phyloP scores from a whole-genome alignment of 53 echinoderm and acorn worm species.

The Paracentrotus lividus region DNA sequence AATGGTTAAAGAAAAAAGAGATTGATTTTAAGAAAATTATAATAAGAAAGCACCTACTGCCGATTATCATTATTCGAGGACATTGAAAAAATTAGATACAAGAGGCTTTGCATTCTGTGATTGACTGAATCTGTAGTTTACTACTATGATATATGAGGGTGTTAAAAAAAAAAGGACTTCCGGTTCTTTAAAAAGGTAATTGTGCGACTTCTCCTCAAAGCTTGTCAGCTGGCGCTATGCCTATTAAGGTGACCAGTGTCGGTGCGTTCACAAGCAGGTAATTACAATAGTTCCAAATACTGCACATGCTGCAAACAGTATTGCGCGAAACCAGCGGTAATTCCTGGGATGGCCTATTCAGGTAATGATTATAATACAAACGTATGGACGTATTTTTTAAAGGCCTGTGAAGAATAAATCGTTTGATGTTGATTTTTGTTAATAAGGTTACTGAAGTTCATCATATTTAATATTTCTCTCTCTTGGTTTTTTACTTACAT shows the following conservation, averaged over 20 bases:
- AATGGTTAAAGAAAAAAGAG: too few relatives aligned
- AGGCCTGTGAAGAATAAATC: neutral
- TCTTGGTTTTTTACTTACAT: slow-evolving; percentile 55
- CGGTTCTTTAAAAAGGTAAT: neutral
- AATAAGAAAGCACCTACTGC: too few relatives aligned
- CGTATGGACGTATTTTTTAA: neutral
- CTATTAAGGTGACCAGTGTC: neutral
- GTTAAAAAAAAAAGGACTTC: too few relatives aligned
- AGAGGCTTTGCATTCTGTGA: too few relatives aligned
- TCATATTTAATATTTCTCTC: neutral
- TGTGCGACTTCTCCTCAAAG: slow-evolving; percentile 31
- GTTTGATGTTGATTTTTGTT: neutral
- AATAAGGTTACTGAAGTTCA: neutral
- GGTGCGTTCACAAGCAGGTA: too few relatives aligned
- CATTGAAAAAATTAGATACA: too few relatives aligned
- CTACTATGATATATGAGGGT: neutral
- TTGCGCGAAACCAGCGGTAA: neutral
- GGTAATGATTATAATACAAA: neutral
- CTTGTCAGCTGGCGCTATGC: neutral
- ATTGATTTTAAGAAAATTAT: too few relatives aligned
- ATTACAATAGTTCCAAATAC: neutral
- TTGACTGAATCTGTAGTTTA: too few relatives aligned
- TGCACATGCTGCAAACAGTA: neutral
- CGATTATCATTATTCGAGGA: too few relatives aligned
- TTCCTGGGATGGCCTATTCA: neutral